phyloP scores from a whole-genome alignment of 2,113 vertebrate genomes.

The Dromaius novaehollandiae region DNA sequence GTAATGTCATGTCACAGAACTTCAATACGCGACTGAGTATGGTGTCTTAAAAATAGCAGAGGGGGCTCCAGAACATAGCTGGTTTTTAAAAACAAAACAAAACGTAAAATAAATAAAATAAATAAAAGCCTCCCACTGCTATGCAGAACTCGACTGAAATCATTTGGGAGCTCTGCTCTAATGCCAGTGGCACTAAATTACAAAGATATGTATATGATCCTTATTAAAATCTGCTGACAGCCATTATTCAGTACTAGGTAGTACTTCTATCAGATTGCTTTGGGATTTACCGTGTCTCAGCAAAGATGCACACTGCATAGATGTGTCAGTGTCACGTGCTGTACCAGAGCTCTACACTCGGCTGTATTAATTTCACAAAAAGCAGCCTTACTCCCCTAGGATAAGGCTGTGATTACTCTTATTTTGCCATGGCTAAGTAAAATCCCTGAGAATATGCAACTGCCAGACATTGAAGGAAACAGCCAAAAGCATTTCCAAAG shows the following conservation, averaged over 20 bases:
- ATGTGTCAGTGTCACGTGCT: background rate
- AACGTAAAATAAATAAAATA: constrained; percentile 51
- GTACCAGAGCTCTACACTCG: background rate
- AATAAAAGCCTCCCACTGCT: constrained; percentile 12
- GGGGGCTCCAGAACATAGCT: background rate
- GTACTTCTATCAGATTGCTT: constrained; percentile 16
- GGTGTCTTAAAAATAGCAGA: background rate
- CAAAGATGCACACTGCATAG: background rate
- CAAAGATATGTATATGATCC: background rate
- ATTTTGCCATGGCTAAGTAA: constrained; percentile 50
- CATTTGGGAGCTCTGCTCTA: background rate
- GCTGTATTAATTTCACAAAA: background rate
- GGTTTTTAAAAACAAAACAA: background rate
- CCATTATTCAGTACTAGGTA: background rate
- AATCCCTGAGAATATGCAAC: constrained; percentile 75
- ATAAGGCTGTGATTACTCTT: constrained; percentile 7
- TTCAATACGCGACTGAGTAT: background rate
- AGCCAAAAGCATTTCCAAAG: background rate
- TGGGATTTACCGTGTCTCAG: background rate
- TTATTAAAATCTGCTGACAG: constrained; percentile 3
- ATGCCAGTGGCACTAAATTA: background rate
- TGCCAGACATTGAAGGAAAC: constrained; percentile 45
- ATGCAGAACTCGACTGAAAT: background rate
- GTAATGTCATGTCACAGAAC: background rate
- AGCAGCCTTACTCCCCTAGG: background rate